phyloP scores from a whole-genome alignment of 2,888 invertebrate genomes.

The Meliscaeva auricollis region DNA sequence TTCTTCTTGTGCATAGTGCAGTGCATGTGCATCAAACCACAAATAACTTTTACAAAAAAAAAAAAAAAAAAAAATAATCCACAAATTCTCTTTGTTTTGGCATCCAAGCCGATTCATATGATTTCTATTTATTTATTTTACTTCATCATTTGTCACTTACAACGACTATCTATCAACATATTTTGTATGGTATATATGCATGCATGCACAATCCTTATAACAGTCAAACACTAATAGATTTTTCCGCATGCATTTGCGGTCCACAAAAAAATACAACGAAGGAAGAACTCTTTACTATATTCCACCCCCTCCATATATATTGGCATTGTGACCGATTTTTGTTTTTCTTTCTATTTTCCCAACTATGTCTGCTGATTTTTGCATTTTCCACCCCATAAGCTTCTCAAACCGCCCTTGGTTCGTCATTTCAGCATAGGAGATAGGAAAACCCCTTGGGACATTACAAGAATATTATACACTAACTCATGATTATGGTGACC shows the following conservation, averaged over 20 bases:
- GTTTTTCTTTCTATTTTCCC: constrained; percentile 7
- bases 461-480: not conserved
- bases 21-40: constrained; percentile 19
- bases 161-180: constrained; percentile 26
- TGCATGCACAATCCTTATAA: constrained; percentile 1
- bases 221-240: constrained; percentile 4
- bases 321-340: constrained; percentile 45
- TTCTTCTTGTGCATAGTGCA: not conserved
- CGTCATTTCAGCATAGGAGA: constrained; percentile 13
- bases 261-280: not conserved
- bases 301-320: not conserved
- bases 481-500: not conserved
- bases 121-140: constrained; percentile 51
- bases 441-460: constrained; percentile 18
- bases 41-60: constrained; percentile 13
- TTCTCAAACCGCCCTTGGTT: constrained; percentile 38
- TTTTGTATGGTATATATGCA: not conserved
- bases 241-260: constrained; percentile 26
- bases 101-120: constrained; percentile 32
- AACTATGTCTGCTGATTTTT: constrained; percentile 52
- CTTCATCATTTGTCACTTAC: constrained; percentile 44
- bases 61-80: constrained; percentile 1
- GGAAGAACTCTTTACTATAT: not conserved
- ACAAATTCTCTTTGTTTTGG: constrained; percentile 42
- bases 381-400: constrained; percentile 47